Conservation (phyloP, 53 echinoderm and acorn worm species). For the Echinometra lucunter region DNA sequence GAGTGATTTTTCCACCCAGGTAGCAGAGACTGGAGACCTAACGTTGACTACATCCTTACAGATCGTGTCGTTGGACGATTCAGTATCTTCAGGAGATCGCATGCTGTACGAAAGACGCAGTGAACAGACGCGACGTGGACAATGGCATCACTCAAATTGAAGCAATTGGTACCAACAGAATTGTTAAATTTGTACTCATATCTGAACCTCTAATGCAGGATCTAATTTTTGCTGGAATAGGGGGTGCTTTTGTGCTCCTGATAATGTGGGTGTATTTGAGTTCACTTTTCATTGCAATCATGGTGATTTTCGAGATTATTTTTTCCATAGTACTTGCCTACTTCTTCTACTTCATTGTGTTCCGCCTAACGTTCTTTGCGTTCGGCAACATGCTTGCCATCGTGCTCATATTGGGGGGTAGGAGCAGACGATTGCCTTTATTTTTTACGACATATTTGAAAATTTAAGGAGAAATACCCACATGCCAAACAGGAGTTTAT, state of each 20-base stretch:
- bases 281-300: conserved; percentile 78
- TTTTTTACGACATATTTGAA: conserved; percentile 83
- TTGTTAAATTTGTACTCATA: conserved; percentile 71
- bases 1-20: conserved; percentile 37
- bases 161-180: conserved; percentile 66
- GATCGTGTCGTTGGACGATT: neutral
- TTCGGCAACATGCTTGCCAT: conserved; percentile 74
- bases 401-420: conserved; percentile 77
- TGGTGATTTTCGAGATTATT: conserved; percentile 67
- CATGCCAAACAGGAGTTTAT: conserved; percentile 20
- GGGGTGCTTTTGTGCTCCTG: conserved; percentile 58
- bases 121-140: conserved; percentile 8
- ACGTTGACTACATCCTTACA: conserved; percentile 39
- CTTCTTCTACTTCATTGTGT: conserved; percentile 78
- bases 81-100: too few species aligned
- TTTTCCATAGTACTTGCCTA: conserved; percentile 76
- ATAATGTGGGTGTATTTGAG: conserved; percentile 81
- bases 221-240: conserved; percentile 65
- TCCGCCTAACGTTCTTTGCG: conserved; percentile 75
- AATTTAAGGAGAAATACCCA: conserved; percentile 5
- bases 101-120: neutral
- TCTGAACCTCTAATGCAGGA: conserved; percentile 69
- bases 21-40: conserved; percentile 36
- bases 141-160: conserved; percentile 54
- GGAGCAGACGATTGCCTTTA: conserved; percentile 91